phyloP scores from a whole-genome alignment of 2,888 invertebrate species.

The Eupithecia subfuscata region DNA sequence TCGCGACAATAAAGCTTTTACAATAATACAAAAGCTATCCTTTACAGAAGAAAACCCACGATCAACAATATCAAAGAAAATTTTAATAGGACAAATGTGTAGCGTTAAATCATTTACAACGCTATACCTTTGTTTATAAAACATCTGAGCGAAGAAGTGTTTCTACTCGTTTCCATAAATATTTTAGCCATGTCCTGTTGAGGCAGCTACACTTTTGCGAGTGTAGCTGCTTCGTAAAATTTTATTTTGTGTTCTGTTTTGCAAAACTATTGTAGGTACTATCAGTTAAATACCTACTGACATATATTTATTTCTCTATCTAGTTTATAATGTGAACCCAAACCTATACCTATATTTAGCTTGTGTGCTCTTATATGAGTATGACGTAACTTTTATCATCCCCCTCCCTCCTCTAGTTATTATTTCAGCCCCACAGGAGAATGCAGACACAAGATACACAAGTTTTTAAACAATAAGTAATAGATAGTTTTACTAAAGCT shows the following conservation, averaged over 20 bases:
- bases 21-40: conserved; percentile 9
- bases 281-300: too few species aligned
- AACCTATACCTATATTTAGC: neutral
- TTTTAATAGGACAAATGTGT: conserved; percentile 27
- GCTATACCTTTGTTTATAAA: too few species aligned
- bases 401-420: conserved; percentile 21
- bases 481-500: conserved; percentile 42
- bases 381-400: neutral
- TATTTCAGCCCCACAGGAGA: conserved; percentile 35
- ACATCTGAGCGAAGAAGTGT: conserved; percentile 24
- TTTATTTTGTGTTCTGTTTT: too few species aligned
- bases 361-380: neutral
- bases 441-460: conserved; percentile 46
- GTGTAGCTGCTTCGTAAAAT: too few species aligned
- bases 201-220: too few species aligned
- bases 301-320: too few species aligned
- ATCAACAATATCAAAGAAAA: conserved; percentile 23
- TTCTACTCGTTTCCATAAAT: conserved; percentile 19
- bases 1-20: conserved; percentile 3
- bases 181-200: too few species aligned
- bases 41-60: conserved; percentile 10
- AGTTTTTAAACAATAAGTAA: conserved; percentile 53
- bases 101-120: too few species aligned
- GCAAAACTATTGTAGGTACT: too few species aligned
- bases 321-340: too few species aligned